These are phyloP conservation scores for Monochamus saltuarius DNA, from an alignment of 1,140 invertebrate genomes.

Conservation along the genomic window DNA sequence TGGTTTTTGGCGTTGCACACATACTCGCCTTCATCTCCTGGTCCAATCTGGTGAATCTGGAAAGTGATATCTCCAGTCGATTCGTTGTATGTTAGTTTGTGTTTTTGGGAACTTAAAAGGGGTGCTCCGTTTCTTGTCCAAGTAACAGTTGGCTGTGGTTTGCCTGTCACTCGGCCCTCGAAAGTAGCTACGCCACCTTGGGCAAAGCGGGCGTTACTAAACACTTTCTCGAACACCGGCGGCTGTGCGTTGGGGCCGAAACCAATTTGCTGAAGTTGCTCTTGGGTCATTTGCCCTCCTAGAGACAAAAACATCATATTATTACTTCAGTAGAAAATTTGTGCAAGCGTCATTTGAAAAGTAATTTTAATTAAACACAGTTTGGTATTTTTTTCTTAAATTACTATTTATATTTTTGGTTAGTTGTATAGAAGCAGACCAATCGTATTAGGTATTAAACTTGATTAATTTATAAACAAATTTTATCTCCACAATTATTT, in stretches of 20 bases:
- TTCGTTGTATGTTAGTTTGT: slow-evolving; percentile 85
- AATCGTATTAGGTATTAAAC: too few relatives aligned
- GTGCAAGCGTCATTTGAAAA: too few relatives aligned
- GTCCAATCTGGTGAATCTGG: slow-evolving; percentile 86
- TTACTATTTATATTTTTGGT: too few relatives aligned
- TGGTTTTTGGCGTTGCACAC: slow-evolving; percentile 91
- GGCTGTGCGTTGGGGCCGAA: slow-evolving; percentile 64
- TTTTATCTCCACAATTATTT: too few relatives aligned
- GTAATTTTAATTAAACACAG: too few relatives aligned
- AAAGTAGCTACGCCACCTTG: slow-evolving; percentile 91
- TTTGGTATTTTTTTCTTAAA: too few relatives aligned
- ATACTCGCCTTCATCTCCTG: slow-evolving; percentile 94
- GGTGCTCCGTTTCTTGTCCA: slow-evolving; percentile 91
- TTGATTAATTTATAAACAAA: too few relatives aligned
- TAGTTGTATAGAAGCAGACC: too few relatives aligned
- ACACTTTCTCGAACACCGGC: slow-evolving; percentile 90
- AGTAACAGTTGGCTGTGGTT: slow-evolving; percentile 89
- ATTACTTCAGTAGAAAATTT: too few relatives aligned
- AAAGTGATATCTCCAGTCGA: slow-evolving; percentile 82
- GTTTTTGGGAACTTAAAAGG: slow-evolving; percentile 77
- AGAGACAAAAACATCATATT: slow-evolving; percentile 42
- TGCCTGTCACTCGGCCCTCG: slow-evolving; percentile 86
- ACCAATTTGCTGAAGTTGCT: slow-evolving; percentile 58
- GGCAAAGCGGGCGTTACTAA: slow-evolving; percentile 89
- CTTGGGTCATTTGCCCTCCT: slow-evolving; percentile 53